phyloP scores from a whole-genome alignment of 2,888 invertebrate genomes.

The Amiota communis region DNA sequence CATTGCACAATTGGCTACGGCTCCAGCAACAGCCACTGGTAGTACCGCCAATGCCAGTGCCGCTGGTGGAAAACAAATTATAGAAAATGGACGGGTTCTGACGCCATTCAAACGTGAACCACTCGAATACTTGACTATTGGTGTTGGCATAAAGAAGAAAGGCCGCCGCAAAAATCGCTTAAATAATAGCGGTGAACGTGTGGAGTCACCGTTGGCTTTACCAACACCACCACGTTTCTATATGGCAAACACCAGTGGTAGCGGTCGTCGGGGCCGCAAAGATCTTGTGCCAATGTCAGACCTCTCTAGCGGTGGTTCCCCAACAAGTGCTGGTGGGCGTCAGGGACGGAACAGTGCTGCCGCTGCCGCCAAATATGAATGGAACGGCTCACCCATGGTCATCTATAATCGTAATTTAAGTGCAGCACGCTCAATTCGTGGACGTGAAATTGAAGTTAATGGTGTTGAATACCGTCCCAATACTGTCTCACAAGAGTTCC shows the following conservation, averaged over 20 bases:
- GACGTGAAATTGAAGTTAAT: constrained; percentile 62
- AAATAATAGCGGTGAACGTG: constrained; percentile 75
- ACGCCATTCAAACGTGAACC: constrained; percentile 82
- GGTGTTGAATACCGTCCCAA: constrained; percentile 77
- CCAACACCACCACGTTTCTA: constrained; percentile 80
- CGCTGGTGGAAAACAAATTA: constrained; percentile 54
- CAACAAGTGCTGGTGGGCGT: background rate
- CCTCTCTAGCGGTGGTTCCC: constrained; percentile 40
- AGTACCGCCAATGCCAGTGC: background rate
- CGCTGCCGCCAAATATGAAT: constrained; percentile 70
- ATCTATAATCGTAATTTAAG: constrained; percentile 77
- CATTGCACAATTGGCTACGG: constrained; percentile 42
- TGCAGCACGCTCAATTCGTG: constrained; percentile 54
- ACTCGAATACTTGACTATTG: constrained; percentile 82
- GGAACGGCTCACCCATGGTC: constrained; percentile 83
- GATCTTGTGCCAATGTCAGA: constrained; percentile 71
- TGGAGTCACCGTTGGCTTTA: constrained; percentile 80
- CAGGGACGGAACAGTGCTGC: constrained; percentile 32
- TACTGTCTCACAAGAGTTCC: constrained; percentile 87
- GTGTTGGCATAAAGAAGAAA: constrained; percentile 80
- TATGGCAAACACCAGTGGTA: constrained; percentile 73
- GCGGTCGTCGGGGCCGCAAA: constrained; percentile 60
- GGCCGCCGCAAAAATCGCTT: constrained; percentile 80
- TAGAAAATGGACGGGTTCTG: constrained; percentile 74
- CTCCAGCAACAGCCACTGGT: constrained; percentile 16